Base-by-base conservation (phyloP, 2,888 invertebrate species). In the Melieria picta region DNA sequence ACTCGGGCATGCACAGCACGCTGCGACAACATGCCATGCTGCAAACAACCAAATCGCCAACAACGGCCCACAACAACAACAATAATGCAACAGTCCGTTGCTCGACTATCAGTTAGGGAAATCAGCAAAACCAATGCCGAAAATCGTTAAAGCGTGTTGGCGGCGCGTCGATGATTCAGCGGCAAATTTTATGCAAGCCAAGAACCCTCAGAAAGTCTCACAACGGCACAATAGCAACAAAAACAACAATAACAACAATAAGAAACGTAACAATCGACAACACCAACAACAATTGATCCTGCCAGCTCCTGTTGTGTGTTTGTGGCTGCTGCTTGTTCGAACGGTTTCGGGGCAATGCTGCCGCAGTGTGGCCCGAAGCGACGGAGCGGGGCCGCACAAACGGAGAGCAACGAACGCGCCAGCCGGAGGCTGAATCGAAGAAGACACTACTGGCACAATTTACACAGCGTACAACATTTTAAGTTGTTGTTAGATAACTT, bases 1-100 rank as follows among this genome's bases (percentile, higher is more conserved):
- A 77, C 77, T 77, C 76, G 76, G 66, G 72, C 75, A 76, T 75
- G 75, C 75, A 75, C 74, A 63, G 62, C 69, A 71, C 30, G 52
- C 9, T 52, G 52, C 9, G 11, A 13, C 13, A 52, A 52, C 52
- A 52, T 57, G 63, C 47, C 47, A 70, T 50, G 56, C 64, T 45
- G 52, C 63, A 16, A 67, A 67, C 47, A 11, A 43, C 60, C 47
- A 67, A 42, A 50, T 43, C 48, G 50, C 58, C 58, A 50, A 50
- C 60, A 75, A n/a, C 13, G 13, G 52, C 52, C 13, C 52, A 52
- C 52, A 6, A 52, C 6, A 52, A 7, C 6, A 52, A 52, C 52
- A 52, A 52, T 13, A 52, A 52, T 13, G 11, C n/a, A 52, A 60
- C 50, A 50, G 42, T 67, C 67, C n/a, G 42, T 58, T 67, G 16